These are phyloP conservation scores for Emys orbicularis DNA, from an alignment of 2,797 vertebrate genomes.

Conservation along the genomic window DNA sequence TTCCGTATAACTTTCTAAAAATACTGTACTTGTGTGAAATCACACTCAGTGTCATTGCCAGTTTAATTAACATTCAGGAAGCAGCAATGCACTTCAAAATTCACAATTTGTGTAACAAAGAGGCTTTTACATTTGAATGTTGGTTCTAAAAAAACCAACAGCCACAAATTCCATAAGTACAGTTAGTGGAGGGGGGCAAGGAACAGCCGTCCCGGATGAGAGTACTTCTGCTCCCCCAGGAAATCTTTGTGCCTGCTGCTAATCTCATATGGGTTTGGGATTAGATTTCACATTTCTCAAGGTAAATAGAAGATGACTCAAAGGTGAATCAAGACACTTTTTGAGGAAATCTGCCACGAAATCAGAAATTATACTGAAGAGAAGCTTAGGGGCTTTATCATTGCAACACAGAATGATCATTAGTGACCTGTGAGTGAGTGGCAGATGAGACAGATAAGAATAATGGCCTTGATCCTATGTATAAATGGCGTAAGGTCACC, in stretches of 20 bases:
- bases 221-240: constrained; percentile 56
- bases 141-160: constrained; percentile 46
- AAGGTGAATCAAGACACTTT: constrained; percentile 2
- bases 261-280: constrained; percentile 24
- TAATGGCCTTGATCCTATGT: background rate
- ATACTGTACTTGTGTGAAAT: constrained; percentile 70
- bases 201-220: constrained; percentile 49
- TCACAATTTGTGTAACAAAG: constrained; percentile 58
- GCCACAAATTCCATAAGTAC: constrained; percentile 48
- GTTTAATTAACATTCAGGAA: constrained; percentile 73
- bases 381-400: background rate
- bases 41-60: constrained; percentile 63
- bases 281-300: constrained; percentile 7
- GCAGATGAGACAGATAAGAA: background rate
- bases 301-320: constrained; percentile 31
- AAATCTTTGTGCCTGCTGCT: constrained; percentile 37
- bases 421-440: background rate
- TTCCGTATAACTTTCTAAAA: constrained; percentile 20
- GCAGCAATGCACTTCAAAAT: constrained; percentile 67
- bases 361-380: constrained; percentile 8
- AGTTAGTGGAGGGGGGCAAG: constrained; percentile 60
- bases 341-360: constrained; percentile 9
- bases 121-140: constrained; percentile 74
- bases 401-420: constrained; percentile 7
- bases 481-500: background rate